Evolutionary conservation across 2,113 vertebrate species (phyloP).

Genomic region (Paradoxurus hermaphroditus): DNA sequence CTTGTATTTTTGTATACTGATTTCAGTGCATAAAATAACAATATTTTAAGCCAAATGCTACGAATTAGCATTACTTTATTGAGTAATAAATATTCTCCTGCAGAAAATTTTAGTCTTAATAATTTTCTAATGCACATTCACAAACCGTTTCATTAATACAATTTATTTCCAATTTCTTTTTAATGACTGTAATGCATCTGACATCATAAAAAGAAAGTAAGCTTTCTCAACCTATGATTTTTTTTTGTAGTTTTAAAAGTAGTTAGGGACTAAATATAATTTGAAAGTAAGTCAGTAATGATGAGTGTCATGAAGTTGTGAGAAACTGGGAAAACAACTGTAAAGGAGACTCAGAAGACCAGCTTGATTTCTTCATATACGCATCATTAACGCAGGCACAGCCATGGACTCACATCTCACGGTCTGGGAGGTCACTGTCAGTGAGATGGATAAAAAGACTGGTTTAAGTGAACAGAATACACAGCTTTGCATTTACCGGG

Average conservation of each 20-base stretch:
- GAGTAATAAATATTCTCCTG: constrained; percentile 73
- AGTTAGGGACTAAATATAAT: constrained; percentile 40
- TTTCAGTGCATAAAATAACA: constrained; percentile 59
- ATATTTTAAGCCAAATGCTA: constrained; percentile 55
- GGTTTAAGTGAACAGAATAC: not conserved
- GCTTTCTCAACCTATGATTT: constrained; percentile 37
- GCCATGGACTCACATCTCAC: constrained; percentile 11
- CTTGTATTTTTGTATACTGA: constrained; percentile 48
- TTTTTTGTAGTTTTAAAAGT: constrained; percentile 27
- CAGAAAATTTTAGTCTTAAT: constrained; percentile 48
- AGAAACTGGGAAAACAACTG: not conserved
- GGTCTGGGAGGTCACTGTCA: not conserved
- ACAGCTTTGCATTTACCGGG: not conserved
- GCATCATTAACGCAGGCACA: not conserved
- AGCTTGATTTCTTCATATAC: not conserved
- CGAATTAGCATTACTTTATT: constrained; percentile 74
- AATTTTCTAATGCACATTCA: constrained; percentile 73
- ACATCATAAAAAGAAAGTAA: constrained; percentile 60
- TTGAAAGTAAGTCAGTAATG: constrained; percentile 47
- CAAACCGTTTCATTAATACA: constrained; percentile 66
- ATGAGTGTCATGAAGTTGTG: not conserved
- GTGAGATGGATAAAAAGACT: not conserved
- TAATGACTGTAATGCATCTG: constrained; percentile 52
- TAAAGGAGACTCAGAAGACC: not conserved
- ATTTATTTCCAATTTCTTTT: constrained; percentile 62